Conservation (phyloP, 2,888 invertebrate species). For the Apamea crenata region DNA sequence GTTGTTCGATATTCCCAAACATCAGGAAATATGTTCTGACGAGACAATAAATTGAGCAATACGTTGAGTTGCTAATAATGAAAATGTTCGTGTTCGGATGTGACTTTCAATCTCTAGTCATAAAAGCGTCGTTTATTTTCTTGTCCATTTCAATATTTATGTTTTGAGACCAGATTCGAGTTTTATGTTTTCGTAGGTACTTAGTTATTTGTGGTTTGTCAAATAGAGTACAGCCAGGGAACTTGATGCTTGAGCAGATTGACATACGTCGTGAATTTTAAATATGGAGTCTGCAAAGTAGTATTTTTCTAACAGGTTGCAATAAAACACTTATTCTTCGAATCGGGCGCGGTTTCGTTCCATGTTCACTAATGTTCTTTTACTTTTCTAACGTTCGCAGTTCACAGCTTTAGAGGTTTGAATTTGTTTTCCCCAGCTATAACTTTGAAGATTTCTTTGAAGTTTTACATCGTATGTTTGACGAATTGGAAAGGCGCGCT, state of each 20-base stretch:
- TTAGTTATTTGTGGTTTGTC: background rate
- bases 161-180: background rate
- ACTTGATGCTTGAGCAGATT: too few species aligned
- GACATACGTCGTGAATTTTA: background rate
- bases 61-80: background rate
- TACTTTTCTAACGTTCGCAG: too few species aligned
- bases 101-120: background rate
- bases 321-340: constrained; percentile 7
- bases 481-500: background rate
- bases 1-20: constrained; percentile 13
- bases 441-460: constrained; percentile 18
- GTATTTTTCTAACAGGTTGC: background rate
- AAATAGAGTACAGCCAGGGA: background rate
- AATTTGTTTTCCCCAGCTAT: background rate
- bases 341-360: background rate
- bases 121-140: constrained; percentile 38
- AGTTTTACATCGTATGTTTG: constrained; percentile 5
- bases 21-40: constrained; percentile 29
- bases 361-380: too few species aligned
- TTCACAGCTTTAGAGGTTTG: background rate
- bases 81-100: too few species aligned
- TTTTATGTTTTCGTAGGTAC: background rate
- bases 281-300: background rate
- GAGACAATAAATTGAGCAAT: constrained; percentile 26
- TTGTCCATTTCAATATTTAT: constrained; percentile 22